Evolutionary conservation across 2,113 vertebrate species (phyloP).

Genomic region (Colossoma macropomum): DNA sequence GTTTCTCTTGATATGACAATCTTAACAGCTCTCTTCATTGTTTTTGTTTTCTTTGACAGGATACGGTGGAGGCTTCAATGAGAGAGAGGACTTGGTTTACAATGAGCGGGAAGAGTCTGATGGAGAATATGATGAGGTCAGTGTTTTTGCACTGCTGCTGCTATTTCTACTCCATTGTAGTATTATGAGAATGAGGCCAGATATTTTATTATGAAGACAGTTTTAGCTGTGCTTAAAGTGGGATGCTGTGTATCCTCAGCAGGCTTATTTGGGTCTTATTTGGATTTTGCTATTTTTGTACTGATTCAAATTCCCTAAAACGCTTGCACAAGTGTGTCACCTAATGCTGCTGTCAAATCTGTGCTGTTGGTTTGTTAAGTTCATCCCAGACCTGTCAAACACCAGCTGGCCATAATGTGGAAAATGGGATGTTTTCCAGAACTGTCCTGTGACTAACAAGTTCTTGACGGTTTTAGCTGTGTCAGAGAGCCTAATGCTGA

Average conservation of each 20-base stretch:
- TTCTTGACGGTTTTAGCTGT: background rate
- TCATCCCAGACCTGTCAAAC: background rate
- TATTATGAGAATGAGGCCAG: background rate
- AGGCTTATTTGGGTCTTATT: background rate
- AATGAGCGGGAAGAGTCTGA: slow-evolving; percentile 98
- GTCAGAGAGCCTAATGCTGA: background rate
- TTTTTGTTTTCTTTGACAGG: slow-evolving; percentile 71
- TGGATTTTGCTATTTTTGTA: background rate
- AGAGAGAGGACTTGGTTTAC: slow-evolving; percentile 96
- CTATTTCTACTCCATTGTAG: background rate
- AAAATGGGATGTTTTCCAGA: background rate
- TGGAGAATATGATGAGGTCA: slow-evolving; percentile 98
- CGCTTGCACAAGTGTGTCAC: background rate
- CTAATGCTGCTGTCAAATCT: background rate
- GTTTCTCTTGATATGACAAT: background rate
- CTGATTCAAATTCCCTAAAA: background rate
- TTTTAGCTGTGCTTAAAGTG: background rate
- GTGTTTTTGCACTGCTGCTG: background rate
- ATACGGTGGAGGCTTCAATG: slow-evolving; percentile 99
- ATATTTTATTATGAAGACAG: background rate
- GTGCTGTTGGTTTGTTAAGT: background rate
- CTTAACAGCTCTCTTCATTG: background rate
- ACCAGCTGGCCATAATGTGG: background rate
- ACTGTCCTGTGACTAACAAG: background rate
- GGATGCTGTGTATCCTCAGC: background rate